Evolutionary conservation across 2,888 invertebrate species (phyloP).

Genomic region (Protophormia terraenovae): DNA sequence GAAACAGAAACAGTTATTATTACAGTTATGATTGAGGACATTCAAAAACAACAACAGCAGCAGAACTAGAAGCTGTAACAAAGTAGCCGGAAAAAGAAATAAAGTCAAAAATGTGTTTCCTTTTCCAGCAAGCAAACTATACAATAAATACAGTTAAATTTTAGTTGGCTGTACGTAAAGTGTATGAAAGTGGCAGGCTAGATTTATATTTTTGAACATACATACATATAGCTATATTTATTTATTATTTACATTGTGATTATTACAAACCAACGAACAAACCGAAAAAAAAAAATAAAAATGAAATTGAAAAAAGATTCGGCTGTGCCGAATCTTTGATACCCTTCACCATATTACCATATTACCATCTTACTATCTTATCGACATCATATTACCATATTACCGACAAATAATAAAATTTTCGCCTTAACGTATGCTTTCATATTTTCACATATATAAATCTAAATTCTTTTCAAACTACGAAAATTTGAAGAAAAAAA

Average conservation of each 20-base stretch:
- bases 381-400: no score
- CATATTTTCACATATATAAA: no score
- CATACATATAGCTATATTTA: slow-evolving; percentile 25
- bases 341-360: no score
- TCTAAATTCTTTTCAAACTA: no score
- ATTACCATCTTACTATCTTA: no score
- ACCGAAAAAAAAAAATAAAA: slow-evolving; percentile 28
- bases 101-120: slow-evolving; percentile 74
- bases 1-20: slow-evolving; percentile 75
- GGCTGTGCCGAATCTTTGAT: no score
- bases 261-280: slow-evolving; percentile 57
- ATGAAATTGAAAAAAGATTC: no score
- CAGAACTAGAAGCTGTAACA: slow-evolving; percentile 58
- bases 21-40: slow-evolving; percentile 76
- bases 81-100: slow-evolving; percentile 72
- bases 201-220: slow-evolving; percentile 52
- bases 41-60: slow-evolving; percentile 23
- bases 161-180: slow-evolving; percentile 59
- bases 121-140: slow-evolving; percentile 2
- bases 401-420: no score
- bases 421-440: no score
- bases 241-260: slow-evolving; percentile 65
- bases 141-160: not conserved
- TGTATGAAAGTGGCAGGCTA: slow-evolving; percentile 60
- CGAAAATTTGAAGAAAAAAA: slow-evolving; percentile 22